These are phyloP conservation scores for Metellina segmentata DNA, from an alignment of 2,888 invertebrate species.

Conservation along the genomic window DNA sequence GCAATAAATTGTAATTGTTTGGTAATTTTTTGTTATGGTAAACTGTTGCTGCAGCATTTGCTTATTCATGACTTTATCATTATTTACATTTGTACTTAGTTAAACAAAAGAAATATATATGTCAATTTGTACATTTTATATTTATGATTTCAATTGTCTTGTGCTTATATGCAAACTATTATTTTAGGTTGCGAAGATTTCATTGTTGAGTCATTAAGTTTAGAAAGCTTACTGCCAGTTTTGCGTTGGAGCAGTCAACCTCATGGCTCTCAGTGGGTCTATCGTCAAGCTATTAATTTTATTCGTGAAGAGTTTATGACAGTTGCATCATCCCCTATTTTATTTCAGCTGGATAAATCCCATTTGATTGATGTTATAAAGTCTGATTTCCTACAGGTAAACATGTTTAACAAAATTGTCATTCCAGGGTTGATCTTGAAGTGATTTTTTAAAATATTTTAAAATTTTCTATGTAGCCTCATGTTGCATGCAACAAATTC, in stretches of 20 bases:
- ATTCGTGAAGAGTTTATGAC: constrained; percentile 94
- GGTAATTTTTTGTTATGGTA: too few species aligned
- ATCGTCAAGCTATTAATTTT: constrained; percentile 93
- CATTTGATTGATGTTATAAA: constrained; percentile 88
- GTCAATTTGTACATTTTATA: background rate
- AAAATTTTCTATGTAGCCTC: too few species aligned
- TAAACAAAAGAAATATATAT: too few species aligned
- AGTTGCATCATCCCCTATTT: constrained; percentile 87
- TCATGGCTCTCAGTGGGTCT: constrained; percentile 96
- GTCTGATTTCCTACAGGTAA: constrained; percentile 86
- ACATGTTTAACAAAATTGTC: background rate
- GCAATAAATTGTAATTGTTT: too few species aligned
- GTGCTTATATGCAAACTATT: background rate
- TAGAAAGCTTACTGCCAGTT: constrained; percentile 91
- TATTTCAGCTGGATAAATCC: constrained; percentile 88
- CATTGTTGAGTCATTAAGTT: constrained; percentile 90
- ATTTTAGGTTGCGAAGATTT: constrained; percentile 93
- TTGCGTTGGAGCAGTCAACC: constrained; percentile 93
- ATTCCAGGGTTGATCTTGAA: too few species aligned
- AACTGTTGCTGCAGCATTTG: too few species aligned
- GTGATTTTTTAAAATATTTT: too few species aligned
- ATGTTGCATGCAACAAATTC: too few species aligned
- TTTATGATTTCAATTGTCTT: background rate
- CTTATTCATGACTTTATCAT: too few species aligned
- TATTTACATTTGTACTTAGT: too few species aligned